phyloP scores from a whole-genome alignment of 2,888 invertebrate genomes.

The Cephus runcator region DNA sequence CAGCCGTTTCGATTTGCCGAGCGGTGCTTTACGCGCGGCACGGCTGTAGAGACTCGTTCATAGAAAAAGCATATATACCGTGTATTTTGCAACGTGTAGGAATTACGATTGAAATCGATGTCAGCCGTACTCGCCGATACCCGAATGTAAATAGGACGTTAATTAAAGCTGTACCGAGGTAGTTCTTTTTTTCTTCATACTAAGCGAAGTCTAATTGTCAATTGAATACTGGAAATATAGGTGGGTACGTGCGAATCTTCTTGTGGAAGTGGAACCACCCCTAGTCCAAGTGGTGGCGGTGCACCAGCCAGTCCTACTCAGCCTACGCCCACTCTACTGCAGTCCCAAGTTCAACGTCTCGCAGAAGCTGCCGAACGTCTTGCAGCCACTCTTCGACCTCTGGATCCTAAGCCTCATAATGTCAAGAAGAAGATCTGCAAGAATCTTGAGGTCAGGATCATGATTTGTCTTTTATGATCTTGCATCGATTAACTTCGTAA shows the following conservation, averaged over 20 bases:
- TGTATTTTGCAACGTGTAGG: background rate
- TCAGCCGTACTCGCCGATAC: background rate
- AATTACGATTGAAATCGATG: background rate
- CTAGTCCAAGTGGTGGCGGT: constrained; percentile 58
- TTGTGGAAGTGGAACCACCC: constrained; percentile 61
- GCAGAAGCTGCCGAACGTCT: constrained; percentile 86
- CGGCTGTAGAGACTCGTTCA: background rate
- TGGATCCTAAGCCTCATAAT: constrained; percentile 90
- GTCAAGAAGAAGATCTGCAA: constrained; percentile 91
- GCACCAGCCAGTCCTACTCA: constrained; percentile 67
- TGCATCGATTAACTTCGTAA: background rate
- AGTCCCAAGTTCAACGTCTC: constrained; percentile 85
- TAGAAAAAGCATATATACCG: background rate
- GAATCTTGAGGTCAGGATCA: constrained; percentile 78
- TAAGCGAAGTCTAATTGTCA: background rate
- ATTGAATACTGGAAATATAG: constrained; percentile 27
- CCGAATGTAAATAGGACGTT: background rate
- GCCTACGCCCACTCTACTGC: constrained; percentile 81
- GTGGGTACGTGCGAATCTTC: constrained; percentile 62
- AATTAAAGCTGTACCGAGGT: background rate
- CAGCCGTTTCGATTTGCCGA: background rate
- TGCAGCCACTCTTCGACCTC: constrained; percentile 83
- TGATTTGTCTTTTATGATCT: background rate
- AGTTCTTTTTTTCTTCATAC: background rate
- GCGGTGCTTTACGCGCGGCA: background rate